These are phyloP conservation scores for Cyprinodon variegatus DNA, from an alignment of 2,113 vertebrate genomes.

Conservation along the genomic window DNA sequence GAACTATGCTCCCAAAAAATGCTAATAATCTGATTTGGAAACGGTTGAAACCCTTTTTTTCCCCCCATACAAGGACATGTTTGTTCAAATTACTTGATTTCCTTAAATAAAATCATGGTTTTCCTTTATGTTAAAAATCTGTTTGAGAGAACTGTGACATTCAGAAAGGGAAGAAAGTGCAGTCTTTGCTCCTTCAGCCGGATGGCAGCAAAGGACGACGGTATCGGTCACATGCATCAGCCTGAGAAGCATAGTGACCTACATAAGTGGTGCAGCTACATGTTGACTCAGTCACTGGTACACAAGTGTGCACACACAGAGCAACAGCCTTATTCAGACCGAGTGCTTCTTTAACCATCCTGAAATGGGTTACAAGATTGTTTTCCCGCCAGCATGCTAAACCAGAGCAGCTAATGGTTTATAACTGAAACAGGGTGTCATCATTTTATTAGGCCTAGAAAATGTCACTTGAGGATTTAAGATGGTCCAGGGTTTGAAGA, in stretches of 20 bases:
- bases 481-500: not conserved
- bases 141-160: no score
- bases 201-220: slow-evolving; percentile 28
- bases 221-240: slow-evolving; percentile 45
- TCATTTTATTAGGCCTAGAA: not conserved
- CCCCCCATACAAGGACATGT: no score
- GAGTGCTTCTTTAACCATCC: not conserved
- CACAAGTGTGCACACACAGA: not conserved
- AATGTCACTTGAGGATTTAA: not conserved
- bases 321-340: not conserved
- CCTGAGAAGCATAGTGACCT: slow-evolving; percentile 69
- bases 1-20: no score
- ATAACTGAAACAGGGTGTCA: not conserved
- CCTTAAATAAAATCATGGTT: no score
- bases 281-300: slow-evolving; percentile 41
- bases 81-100: no score
- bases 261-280: slow-evolving; percentile 55
- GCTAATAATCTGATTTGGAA: no score
- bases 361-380: not conserved
- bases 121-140: no score
- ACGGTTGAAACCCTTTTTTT: no score
- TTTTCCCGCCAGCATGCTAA: not conserved
- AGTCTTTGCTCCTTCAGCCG: not conserved
- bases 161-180: not conserved
- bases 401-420: not conserved